Percentiles rank a stretch among this genome's conserved stretches.
These are phyloP conservation scores for Centrocercus urophasianus DNA, from an alignment of 2,113 vertebrate species.

Conservation along the genomic window DNA sequence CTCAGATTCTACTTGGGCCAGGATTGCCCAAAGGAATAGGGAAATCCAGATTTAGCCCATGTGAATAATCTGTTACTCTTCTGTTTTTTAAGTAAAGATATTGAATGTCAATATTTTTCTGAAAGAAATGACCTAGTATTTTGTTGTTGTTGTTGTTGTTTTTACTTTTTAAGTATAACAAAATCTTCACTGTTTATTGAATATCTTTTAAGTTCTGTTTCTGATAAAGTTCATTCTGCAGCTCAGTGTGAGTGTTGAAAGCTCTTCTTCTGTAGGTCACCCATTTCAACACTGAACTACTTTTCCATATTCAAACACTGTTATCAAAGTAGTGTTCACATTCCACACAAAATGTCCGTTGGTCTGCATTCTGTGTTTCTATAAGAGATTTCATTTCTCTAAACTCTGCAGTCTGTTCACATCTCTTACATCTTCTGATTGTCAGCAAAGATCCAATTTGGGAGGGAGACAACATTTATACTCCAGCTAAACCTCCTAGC, in stretches of 20 bases:
- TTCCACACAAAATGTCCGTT: neutral
- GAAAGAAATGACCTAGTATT: neutral
- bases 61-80: conserved; percentile 20
- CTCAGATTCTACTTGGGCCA: neutral
- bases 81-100: neutral
- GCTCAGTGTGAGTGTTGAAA: neutral
- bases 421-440: neutral
- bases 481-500: neutral
- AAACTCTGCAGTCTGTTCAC: neutral
- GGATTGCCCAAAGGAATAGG: neutral
- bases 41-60: neutral
- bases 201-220: neutral
- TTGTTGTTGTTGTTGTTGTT: neutral
- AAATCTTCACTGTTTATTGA: neutral
- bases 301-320: neutral
- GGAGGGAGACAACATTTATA: neutral
- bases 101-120: neutral
- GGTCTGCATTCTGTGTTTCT: neutral
- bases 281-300: neutral
- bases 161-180: neutral
- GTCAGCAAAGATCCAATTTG: neutral
- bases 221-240: conserved; percentile 9
- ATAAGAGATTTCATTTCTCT: neutral
- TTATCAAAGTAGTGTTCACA: neutral
- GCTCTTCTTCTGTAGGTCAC: neutral